Conservation (phyloP, 1,140 invertebrate genomes). For the Drosophila takahashii region DNA sequence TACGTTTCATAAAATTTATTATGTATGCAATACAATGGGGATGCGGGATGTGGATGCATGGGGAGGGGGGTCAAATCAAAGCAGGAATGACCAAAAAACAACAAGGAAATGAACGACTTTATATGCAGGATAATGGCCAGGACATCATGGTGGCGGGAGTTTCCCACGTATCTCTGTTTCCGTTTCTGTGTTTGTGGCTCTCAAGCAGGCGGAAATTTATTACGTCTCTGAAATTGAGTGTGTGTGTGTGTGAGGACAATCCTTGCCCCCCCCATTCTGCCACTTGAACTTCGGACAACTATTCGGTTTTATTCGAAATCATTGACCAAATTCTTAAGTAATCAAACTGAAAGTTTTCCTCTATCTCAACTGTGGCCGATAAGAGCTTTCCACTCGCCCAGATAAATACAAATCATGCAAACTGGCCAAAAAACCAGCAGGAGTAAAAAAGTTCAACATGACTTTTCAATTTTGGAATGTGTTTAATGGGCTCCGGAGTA, state of each 20-base stretch:
- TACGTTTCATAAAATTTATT: conserved; percentile 83
- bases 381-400: conserved; percentile 70
- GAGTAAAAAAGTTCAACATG: conserved; percentile 45
- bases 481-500: conserved; percentile 66
- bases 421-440: conserved; percentile 41
- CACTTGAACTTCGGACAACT: conserved; percentile 48
- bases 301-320: conserved; percentile 49
- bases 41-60: background rate
- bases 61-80: conserved; percentile 74
- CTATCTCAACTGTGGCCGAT: conserved; percentile 39
- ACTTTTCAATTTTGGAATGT: conserved; percentile 77
- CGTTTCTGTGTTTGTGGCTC: conserved; percentile 24
- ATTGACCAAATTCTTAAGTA: conserved; percentile 63
- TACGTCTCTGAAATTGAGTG: conserved; percentile 13
- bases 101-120: conserved; percentile 80
- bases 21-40: conserved; percentile 77
- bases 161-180: conserved; percentile 20
- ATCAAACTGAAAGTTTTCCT: conserved; percentile 65
- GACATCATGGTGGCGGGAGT: conserved; percentile 66
- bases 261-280: conserved; percentile 14
- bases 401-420: conserved; percentile 80
- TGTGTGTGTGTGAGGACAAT: conserved; percentile 16
- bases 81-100: conserved; percentile 56
- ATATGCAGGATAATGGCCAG: conserved; percentile 80
- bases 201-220: conserved; percentile 55